phyloP scores from a whole-genome alignment of 2,797 vertebrate genomes.

The Staurois parvus region DNA sequence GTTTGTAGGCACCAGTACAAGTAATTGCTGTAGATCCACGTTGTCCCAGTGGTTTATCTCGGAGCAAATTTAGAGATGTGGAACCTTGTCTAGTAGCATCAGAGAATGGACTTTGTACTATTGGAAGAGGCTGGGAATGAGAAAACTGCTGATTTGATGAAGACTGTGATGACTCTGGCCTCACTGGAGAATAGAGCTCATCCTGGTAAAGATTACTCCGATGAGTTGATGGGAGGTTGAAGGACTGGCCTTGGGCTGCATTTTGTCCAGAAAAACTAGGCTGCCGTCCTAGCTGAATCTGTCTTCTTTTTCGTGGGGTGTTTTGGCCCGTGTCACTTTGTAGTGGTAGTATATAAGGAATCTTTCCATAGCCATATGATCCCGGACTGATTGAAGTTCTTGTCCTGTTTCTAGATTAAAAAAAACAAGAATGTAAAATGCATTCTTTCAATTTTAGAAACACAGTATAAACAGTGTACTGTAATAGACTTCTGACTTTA shows the following conservation, averaged over 20 bases:
- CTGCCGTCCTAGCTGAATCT: conserved; percentile 73
- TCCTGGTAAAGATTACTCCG: conserved; percentile 68
- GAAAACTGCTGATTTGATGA: conserved; percentile 78
- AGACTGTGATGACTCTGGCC: conserved; percentile 71
- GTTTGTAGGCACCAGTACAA: conserved; percentile 81
- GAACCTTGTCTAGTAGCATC: conserved; percentile 62
- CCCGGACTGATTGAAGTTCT: conserved; percentile 82
- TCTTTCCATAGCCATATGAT: conserved; percentile 89
- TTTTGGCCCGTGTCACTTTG: conserved; percentile 78
- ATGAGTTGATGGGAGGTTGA: conserved; percentile 61
- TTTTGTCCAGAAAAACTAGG: conserved; percentile 62
- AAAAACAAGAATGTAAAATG: conserved; percentile 51
- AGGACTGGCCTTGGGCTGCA: conserved; percentile 44
- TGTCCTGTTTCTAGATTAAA: conserved; percentile 76
- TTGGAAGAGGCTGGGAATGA: conserved; percentile 66
- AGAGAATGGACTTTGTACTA: conserved; percentile 69
- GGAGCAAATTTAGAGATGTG: conserved; percentile 65
- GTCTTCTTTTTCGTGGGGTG: conserved; percentile 73
- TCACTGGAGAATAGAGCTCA: conserved; percentile 60
- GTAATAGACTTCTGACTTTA: too few relatives aligned
- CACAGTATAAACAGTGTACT: too few relatives aligned
- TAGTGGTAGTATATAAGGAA: conserved; percentile 82
- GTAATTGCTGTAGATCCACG: conserved; percentile 72
- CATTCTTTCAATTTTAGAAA: not conserved
- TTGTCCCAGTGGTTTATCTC: conserved; percentile 68